Percentiles rank a stretch among this genome's conserved stretches.
Conservation (phyloP, 2,888 invertebrate species). For the Notodonta dromedarius region DNA sequence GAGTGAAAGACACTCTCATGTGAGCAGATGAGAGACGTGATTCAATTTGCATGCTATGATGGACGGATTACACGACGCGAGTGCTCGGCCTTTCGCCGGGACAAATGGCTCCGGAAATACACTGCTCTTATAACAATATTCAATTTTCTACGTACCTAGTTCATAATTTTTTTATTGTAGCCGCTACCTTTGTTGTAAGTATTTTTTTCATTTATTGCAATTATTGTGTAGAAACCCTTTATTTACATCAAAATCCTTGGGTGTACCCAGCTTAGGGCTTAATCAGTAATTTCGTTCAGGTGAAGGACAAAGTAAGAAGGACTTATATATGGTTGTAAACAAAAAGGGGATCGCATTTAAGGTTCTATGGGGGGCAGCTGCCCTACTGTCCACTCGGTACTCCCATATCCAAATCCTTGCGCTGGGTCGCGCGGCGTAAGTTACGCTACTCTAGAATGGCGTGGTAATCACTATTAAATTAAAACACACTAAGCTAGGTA, state of each 20-base stretch:
- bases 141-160: conserved; percentile 23
- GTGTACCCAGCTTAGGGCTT: too few species aligned
- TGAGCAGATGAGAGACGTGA: conserved; percentile 77
- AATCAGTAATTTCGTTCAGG: too few species aligned
- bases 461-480: too few species aligned
- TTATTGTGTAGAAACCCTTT: too few species aligned
- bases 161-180: conserved; percentile 13
- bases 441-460: too few species aligned
- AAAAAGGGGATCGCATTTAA: too few species aligned
- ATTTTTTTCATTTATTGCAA: neutral
- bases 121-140: conserved; percentile 44
- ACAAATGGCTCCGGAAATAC: conserved; percentile 45
- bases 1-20: conserved; percentile 57
- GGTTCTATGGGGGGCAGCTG: too few species aligned
- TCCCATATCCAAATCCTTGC: neutral
- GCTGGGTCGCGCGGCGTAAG: neutral
- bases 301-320: too few species aligned
- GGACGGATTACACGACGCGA: conserved; percentile 71
- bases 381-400: too few species aligned
- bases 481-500: too few species aligned
- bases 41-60: conserved; percentile 79
- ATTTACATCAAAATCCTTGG: too few species aligned
- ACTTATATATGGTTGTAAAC: too few species aligned
- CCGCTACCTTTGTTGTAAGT: neutral
- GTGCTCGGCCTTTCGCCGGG: conserved; percentile 50